Base-by-base conservation (phyloP, 2,888 invertebrate genomes). In the Cantharis nigra region DNA sequence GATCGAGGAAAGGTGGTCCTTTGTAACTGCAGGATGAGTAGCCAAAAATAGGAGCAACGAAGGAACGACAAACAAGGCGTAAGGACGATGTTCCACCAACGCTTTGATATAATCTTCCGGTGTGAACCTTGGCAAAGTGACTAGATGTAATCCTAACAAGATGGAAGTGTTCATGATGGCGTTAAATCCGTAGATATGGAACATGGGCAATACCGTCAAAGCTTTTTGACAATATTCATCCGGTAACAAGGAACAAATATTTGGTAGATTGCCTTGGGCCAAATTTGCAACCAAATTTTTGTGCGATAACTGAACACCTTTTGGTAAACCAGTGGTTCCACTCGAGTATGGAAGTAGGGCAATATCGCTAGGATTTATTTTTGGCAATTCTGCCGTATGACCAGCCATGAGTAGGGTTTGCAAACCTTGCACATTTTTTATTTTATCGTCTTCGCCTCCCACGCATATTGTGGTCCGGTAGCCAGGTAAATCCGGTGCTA, bases 301-400 rank as follows among this genome's bases (percentile, higher is more conserved):
- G 84, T 95, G 94, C 0, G 93, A 92, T 67, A 95, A 87, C 91
- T 93, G 92, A 0, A 95, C 95, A 2, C 95, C 95, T 88, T 95
- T 96, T 0, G 95, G 95, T 84, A 94, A 90, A 0, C 96, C 96
- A 0, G 95, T 96, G 0, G 96, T 96, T 0, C 96, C 96, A 82
- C 92, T 92, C 1, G 92, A 92, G 86, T 92, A 92, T 0, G 92
- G 92, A 65, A 92, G 89, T 63, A 92, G 85, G 63, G 91, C 91
- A 1, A 91, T 88, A 71, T 91, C 90, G 10, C 90, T 89, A 9
- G 89, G 85, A 82, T 89, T 89, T 70, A 92, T 84, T 14, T 90
- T 85, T 0, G 90, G 89, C 62, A 90, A 80, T 69, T 88, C 87
- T 11, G 88, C 85, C 78, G 86, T 85, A 75, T 88, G 83, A 14